A percentile compares a stretch with the other conserved stretches of the same genome.
phyloP scores from a whole-genome alignment of 2,797 vertebrate species.

The Urocyon cinereoargenteus region DNA sequence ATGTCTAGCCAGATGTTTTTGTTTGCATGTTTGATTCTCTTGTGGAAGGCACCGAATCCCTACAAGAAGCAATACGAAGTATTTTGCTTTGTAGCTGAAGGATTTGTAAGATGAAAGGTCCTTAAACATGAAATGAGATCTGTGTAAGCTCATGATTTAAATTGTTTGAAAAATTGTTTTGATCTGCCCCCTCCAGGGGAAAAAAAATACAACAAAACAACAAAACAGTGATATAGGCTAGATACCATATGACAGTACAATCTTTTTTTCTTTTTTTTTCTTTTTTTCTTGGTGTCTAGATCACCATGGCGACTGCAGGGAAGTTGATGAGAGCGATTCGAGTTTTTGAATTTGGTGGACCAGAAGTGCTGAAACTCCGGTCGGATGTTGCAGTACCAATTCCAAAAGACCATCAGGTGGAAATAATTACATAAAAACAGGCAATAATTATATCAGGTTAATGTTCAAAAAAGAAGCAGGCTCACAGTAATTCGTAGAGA shows the following conservation, averaged over 20 bases:
- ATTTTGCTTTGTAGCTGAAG: slow-evolving; percentile 70
- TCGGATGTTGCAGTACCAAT: slow-evolving; percentile 88
- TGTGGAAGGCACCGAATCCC: slow-evolving; percentile 9
- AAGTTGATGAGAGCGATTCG: slow-evolving; percentile 93
- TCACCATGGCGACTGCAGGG: slow-evolving; percentile 86
- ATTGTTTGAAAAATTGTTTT: slow-evolving; percentile 71
- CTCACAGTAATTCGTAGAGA: slow-evolving; percentile 8
- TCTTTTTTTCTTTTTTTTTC: slow-evolving; percentile 44
- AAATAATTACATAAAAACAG: slow-evolving; percentile 8
- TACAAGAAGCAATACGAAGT: slow-evolving; percentile 20
- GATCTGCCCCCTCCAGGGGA: slow-evolving; percentile 51
- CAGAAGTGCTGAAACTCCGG: slow-evolving; percentile 92
- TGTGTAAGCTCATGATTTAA: slow-evolving; percentile 62
- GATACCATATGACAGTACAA: slow-evolving; percentile 50
- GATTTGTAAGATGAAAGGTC: slow-evolving; percentile 59
- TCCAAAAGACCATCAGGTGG: slow-evolving; percentile 92
- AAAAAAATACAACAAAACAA: fast-evolving
- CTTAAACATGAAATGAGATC: slow-evolving; percentile 71
- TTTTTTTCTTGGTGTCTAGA: slow-evolving; percentile 13
- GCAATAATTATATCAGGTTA: not conserved
- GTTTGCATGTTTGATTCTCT: slow-evolving; percentile 61
- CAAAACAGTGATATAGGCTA: slow-evolving; percentile 29
- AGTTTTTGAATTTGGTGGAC: slow-evolving; percentile 94
- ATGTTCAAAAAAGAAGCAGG: not conserved
- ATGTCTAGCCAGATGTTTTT: slow-evolving; percentile 69